phyloP scores from a whole-genome alignment of 1,140 invertebrate genomes.

The Saccostrea cuccullata region DNA sequence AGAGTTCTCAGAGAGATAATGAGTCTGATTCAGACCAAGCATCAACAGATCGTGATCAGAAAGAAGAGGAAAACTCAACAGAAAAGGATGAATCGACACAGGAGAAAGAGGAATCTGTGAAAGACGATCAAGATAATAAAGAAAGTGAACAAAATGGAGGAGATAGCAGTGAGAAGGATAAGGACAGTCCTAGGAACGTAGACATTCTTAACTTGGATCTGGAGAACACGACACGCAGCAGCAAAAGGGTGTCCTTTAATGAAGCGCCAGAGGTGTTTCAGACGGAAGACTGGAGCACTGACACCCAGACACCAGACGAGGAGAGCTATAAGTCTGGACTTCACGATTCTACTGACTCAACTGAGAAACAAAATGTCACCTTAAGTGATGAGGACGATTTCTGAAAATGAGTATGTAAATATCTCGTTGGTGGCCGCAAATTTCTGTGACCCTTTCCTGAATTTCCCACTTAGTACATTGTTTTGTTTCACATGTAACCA shows the following conservation, averaged over 20 bases:
- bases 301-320: conserved; percentile 52
- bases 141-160: not conserved
- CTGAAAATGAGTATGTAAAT: not conserved
- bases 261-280: conserved; percentile 51
- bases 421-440: not conserved
- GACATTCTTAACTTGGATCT: not conserved
- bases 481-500: too few species aligned
- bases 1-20: conserved; percentile 72
- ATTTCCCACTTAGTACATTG: too few species aligned
- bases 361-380: not conserved
- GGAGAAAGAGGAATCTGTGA: not conserved
- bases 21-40: not conserved
- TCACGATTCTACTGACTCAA: not conserved
- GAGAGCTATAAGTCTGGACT: conserved; percentile 34
- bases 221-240: conserved; percentile 42
- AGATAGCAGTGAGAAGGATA: not conserved
- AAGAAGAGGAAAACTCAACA: not conserved
- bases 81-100: not conserved
- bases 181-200: conserved; percentile 21
- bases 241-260: conserved; percentile 54
- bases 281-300: conserved; percentile 53
- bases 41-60: not conserved
- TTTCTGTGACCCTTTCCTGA: not conserved
- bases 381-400: conserved; percentile 2
- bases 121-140: not conserved